Percentiles rank a stretch among this genome's conserved stretches.
Evolutionary conservation across 2,797 vertebrate species (phyloP).

Genomic region (Sebastes hopkinsi): DNA sequence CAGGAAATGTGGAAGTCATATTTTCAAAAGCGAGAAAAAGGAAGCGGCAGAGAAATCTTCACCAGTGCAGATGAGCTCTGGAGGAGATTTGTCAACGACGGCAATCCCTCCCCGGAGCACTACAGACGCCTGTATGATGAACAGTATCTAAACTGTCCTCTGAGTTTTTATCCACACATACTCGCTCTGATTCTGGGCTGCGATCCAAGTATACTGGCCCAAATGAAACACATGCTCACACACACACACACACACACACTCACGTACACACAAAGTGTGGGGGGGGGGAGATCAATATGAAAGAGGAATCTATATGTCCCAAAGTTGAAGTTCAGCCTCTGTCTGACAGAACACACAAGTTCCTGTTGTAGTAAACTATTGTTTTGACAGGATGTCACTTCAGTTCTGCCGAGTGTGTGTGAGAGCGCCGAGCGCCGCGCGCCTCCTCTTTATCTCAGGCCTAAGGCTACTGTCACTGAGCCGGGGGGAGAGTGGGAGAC

Average conservation of each 20-base stretch:
- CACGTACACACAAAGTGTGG: neutral
- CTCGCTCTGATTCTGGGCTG: conserved; percentile 60
- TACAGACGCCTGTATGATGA: conserved; percentile 67
- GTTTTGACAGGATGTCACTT: conserved; percentile 98
- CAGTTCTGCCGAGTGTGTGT: conserved; percentile 87
- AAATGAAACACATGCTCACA: conserved; percentile 59
- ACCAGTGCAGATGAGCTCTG: conserved; percentile 44
- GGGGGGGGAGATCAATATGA: conserved; percentile 64
- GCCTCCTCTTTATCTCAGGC: conserved; percentile 97
- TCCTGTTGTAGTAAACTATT: conserved; percentile 89
- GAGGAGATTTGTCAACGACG: conserved; percentile 69
- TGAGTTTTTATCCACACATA: conserved; percentile 69
- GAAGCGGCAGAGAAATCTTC: conserved; percentile 33
- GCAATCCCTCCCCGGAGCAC: conserved; percentile 68
- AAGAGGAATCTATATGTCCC: conserved; percentile 79
- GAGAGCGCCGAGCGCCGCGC: conserved; percentile 78
- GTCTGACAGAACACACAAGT: conserved; percentile 86
- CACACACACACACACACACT: conserved; percentile 12
- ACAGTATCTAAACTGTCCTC: conserved; percentile 77
- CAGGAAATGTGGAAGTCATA: neutral
- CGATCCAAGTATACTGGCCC: conserved; percentile 57
- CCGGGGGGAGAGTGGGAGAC: conserved; percentile 91
- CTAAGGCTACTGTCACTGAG: conserved; percentile 99
- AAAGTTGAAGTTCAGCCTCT: conserved; percentile 81
- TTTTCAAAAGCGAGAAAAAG: conserved; percentile 27